Base-by-base conservation (phyloP, 2,888 invertebrate genomes). In the Amiota minor region DNA sequence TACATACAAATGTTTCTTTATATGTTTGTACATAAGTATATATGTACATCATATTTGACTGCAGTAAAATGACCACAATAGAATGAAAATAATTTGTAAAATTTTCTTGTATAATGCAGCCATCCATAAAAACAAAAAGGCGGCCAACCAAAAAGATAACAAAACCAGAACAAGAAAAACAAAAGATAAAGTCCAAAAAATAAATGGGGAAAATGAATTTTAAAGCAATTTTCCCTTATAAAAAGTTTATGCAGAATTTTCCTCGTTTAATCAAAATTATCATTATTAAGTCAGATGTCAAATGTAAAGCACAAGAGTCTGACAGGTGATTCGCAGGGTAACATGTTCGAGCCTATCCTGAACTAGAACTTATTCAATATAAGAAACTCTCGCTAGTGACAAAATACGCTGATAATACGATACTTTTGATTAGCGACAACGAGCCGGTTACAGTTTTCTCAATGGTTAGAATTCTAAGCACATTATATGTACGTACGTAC, bases 131-230 rank as follows among this genome's bases (percentile, higher is more conserved):
- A 35, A 35, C 35, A 35, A 35, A 35, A 35, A 18, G 23, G 16
- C n/a, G 20, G 4, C 23, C 45, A 16, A 46, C 50, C 20, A 35
- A 20, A 61, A 61, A 20, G 23, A 61, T 12, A 61, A 61, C 35
- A 61, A 61, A 20, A 61, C 61, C 18, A 20, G 11, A 62, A 45
- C 16, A 49, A 46, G 47, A n/a, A 71, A 23, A 35, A 68, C 50
- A 53, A 35, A 69, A 70, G 77, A 77, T 76, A 78, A 71, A 78
- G 76, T 74, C 78, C 80, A 83, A 80, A 84, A 76, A 80, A 81
- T 76, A 78, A 83, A 82, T 77, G 78, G 79, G 81, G 79, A 75
- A 83, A 85, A 83, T 79, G 82, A 78, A 85, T 83, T 62, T 20
- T 11, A 62, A 62, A 61, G 35, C 9, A 62, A 14, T 20, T 20